Evolutionary conservation across 2,888 invertebrate species (phyloP), one percentile per base, ranked within the genome.

Genomic region (Hyposoter dolosus): DNA sequence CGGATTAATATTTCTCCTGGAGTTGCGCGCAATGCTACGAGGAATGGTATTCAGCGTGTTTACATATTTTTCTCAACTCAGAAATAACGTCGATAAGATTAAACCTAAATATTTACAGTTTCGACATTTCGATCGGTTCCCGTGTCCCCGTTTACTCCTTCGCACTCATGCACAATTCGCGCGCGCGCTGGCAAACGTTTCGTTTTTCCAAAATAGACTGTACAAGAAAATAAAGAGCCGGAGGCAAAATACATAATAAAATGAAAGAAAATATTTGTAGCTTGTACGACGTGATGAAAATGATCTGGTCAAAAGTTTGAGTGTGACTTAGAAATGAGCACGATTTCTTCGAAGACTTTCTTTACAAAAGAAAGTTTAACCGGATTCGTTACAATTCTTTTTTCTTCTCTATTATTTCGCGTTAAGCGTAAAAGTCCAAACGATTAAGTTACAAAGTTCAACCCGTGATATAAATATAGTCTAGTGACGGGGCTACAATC

Each of bases 21-120:
- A 85, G 89, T 88, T 89, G 89, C 90, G 89, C 90, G 78, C 87
- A 82, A 88, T 88, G 87, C 88, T 88, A 83, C 84, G 88, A 89
- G 91, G 91, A 92, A 92, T 92, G 92, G 90, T 90, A 85, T 89
- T 89, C 88, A 89, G 84, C 86, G 76, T 85, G 81, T 68, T 82
- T 74, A 10, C 45, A 40, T 60, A 69, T 56, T 75, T 75, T 53
- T 69, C n/a, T 77, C 56, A 80, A 79, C 84, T 86, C 75, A 80
- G 50, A 43, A 19, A 72, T 74, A 84, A 84, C 45, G 82, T 81
- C 76, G 77, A 80, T 80, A 71, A 81, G 60, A 88, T 89, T 89
- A 89, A 84, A 12, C 91, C 87, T 88, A 87, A 88, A 88, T 91
- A 90, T 91, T 56, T 91, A 90, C 91, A 90, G 69, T 74, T 84